Conservation (phyloP, 2,888 invertebrate genomes). For the Sturmia bella region DNA sequence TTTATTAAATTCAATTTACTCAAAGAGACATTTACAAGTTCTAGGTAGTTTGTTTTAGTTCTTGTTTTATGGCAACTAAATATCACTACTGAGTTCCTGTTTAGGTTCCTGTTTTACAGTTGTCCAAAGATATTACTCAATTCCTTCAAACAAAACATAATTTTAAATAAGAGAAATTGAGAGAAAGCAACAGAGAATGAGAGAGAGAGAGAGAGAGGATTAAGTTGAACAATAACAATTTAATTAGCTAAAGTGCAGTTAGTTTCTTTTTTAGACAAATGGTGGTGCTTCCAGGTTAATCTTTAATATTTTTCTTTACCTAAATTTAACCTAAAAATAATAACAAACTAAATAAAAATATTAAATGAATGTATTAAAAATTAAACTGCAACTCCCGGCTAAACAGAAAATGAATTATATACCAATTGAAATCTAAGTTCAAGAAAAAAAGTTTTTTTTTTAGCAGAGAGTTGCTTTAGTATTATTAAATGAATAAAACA, state of each 20-base stretch:
- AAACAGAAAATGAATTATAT: constrained; percentile 1
- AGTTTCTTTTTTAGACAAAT: constrained; percentile 26
- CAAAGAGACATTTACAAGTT: constrained; percentile 44
- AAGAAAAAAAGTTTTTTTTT: too few relatives aligned
- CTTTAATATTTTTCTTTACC: constrained; percentile 14
- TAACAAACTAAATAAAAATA: constrained; percentile 21
- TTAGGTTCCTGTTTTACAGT: constrained; percentile 40
- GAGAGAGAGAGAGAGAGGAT: constrained; percentile 48
- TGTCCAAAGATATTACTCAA: constrained; percentile 37
- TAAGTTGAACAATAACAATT: constrained; percentile 50
- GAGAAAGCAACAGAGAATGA: constrained; percentile 43
- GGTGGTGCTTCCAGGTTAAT: constrained; percentile 15
- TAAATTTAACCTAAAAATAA: constrained; percentile 33
- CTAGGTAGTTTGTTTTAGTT: background rate
- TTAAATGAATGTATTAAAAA: background rate
- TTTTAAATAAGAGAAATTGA: constrained; percentile 33
- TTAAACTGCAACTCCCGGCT: background rate
- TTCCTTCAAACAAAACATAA: constrained; percentile 19
- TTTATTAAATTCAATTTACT: constrained; percentile 31
- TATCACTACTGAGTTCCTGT: constrained; percentile 42
- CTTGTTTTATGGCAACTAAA: constrained; percentile 27
- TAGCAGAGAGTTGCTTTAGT: background rate
- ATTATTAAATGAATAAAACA: constrained; percentile 1
- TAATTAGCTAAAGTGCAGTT: constrained; percentile 55
- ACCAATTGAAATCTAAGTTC: too few relatives aligned